A percentile compares a stretch with the other conserved stretches of the same genome.
Conservation (phyloP, 2,113 vertebrate genomes). For the Anseranas semipalmata region DNA sequence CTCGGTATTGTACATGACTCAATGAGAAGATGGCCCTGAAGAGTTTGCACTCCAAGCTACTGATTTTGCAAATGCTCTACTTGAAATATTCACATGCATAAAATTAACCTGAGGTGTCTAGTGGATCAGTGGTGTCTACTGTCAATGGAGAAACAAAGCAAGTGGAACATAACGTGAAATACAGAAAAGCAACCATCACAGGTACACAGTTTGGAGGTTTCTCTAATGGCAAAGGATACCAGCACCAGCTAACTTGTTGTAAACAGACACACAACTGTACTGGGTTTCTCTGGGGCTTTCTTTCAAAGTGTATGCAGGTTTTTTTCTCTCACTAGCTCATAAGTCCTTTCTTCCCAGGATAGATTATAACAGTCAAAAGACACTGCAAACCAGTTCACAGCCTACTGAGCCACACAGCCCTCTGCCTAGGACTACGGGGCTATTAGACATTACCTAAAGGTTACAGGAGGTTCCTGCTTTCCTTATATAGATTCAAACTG, state of each 20-base stretch:
- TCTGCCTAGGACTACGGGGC: not conserved
- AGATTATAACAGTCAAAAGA: not conserved
- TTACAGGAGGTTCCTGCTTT: not conserved
- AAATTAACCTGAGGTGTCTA: not conserved
- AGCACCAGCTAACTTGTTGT: not conserved
- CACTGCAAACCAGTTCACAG: not conserved
- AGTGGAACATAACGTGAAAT: not conserved
- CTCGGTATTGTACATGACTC: not conserved
- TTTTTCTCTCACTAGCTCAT: not conserved
- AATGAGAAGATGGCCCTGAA: not conserved
- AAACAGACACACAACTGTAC: not conserved
- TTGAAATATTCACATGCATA: not conserved
- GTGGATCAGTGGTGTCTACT: not conserved
- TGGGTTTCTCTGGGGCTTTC: not conserved
- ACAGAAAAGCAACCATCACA: not conserved
- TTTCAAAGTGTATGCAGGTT: not conserved
- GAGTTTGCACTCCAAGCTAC: not conserved
- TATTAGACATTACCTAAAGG: not conserved
- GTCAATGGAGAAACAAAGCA: not conserved
- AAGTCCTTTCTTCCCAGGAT: not conserved
- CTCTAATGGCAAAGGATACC: not conserved
- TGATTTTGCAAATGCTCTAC: not conserved
- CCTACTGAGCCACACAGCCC: not conserved
- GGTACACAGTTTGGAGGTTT: not conserved
- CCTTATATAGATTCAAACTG: not conserved